A percentile compares a stretch with the other conserved stretches of the same genome.
Conservation (phyloP, 2,113 vertebrate genomes). For the Aptenodytes patagonicus region DNA sequence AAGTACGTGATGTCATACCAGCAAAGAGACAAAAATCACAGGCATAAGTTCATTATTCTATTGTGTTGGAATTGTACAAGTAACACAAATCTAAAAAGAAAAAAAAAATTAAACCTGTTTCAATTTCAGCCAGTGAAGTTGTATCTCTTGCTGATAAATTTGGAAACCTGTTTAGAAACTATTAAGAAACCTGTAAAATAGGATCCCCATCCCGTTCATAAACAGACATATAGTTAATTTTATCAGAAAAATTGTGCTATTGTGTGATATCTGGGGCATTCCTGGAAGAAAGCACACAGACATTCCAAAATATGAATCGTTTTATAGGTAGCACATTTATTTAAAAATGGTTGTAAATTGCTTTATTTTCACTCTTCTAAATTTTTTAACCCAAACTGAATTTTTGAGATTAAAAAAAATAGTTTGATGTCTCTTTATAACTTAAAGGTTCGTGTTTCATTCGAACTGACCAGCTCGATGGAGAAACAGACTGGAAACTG, state of each 20-base stretch:
- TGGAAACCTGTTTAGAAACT: not conserved
- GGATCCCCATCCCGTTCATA: not conserved
- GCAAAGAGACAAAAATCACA: not conserved
- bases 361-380: not conserved
- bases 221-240: not conserved
- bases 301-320: not conserved
- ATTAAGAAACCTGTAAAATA: not conserved
- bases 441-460: conserved; percentile 91
- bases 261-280: not conserved
- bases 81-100: not conserved
- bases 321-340: not conserved
- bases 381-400: not conserved
- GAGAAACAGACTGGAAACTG: conserved; percentile 98
- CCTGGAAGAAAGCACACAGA: not conserved
- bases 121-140: not conserved
- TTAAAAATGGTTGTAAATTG: not conserved
- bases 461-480: conserved; percentile 95
- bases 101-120: not conserved
- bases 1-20: not conserved
- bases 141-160: not conserved
- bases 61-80: not conserved
- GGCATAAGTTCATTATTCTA: not conserved
- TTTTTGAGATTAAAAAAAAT: not conserved
- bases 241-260: not conserved
- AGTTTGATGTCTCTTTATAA: not conserved